Conservation (phyloP, 2,797 vertebrate species). For the Microctenopoma lineatum region DNA sequence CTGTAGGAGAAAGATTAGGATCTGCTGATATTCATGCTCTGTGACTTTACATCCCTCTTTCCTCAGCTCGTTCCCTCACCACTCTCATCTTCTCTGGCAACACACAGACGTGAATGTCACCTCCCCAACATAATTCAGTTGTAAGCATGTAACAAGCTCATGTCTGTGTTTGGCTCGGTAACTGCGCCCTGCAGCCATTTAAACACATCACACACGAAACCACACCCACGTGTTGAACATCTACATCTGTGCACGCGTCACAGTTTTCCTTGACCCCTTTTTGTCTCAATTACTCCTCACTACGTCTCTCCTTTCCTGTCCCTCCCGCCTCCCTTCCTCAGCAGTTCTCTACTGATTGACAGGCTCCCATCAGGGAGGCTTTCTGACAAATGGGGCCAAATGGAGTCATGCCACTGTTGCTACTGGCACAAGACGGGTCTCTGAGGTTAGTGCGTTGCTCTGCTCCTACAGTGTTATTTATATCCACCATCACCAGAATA, state of each 20-base stretch:
- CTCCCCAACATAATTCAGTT: slow-evolving; percentile 51
- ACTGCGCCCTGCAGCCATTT: slow-evolving; percentile 31
- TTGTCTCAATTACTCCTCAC: background rate
- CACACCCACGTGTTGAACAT: slow-evolving; percentile 4
- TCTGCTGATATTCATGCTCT: slow-evolving; percentile 10
- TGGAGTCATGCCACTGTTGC: slow-evolving; percentile 73
- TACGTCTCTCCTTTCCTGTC: background rate
- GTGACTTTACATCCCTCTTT: slow-evolving; percentile 27
- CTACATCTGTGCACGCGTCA: slow-evolving; percentile 4
- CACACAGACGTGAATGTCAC: slow-evolving; percentile 48
- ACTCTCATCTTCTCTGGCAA: slow-evolving; percentile 13
- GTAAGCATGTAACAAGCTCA: slow-evolving; percentile 64
- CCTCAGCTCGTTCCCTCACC: slow-evolving; percentile 6
- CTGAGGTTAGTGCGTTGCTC: slow-evolving; percentile 65
- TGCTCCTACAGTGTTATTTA: slow-evolving; percentile 60
- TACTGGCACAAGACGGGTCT: slow-evolving; percentile 63
- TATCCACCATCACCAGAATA: slow-evolving; percentile 48
- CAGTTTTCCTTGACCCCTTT: background rate
- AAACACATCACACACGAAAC: slow-evolving; percentile 19
- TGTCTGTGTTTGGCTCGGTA: slow-evolving; percentile 45
- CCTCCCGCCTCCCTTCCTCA: background rate
- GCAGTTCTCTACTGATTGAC: slow-evolving; percentile 52
- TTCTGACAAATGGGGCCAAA: slow-evolving; percentile 79
- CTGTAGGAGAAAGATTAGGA: slow-evolving; percentile 30
- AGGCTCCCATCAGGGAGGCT: slow-evolving; percentile 68